Evolutionary conservation across 2,888 invertebrate genomes (phyloP).

Genomic region (Ormyrus labotus): DNA sequence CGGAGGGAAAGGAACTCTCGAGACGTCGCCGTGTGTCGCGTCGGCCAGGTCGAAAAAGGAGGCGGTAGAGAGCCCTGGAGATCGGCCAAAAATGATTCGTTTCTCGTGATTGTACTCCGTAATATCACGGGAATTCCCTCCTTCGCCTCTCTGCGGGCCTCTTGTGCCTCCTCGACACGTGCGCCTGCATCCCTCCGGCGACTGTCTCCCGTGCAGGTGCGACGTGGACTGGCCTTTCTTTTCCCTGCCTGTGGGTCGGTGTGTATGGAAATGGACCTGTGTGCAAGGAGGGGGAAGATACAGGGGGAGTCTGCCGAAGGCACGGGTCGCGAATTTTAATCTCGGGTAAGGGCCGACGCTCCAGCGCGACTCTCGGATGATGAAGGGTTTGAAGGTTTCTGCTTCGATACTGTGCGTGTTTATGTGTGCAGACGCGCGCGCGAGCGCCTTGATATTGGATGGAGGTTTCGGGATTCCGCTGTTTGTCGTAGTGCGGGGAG

Average conservation of each 20-base stretch:
- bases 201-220: not conserved
- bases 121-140: constrained; percentile 35
- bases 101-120: constrained; percentile 57
- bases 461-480: not conserved
- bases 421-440: not conserved
- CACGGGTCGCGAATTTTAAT: constrained; percentile 51
- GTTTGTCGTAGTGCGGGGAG: not conserved
- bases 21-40: constrained; percentile 20
- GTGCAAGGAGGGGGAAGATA: not conserved
- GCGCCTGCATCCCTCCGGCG: constrained; percentile 8
- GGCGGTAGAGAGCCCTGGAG: constrained; percentile 37
- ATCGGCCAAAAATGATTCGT: constrained; percentile 57
- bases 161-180: constrained; percentile 19
- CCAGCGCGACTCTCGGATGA: constrained; percentile 17
- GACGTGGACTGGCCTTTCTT: not conserved
- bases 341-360: constrained; percentile 28
- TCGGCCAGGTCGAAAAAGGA: constrained; percentile 13
- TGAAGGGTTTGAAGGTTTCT: constrained; percentile 36
- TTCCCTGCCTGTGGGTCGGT: not conserved
- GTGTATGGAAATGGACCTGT: constrained; percentile 15
- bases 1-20: constrained; percentile 20
- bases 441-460: not conserved
- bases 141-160: not conserved
- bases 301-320: constrained; percentile 10
- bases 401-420: constrained; percentile 24